Evolutionary conservation across 2,113 vertebrate species (phyloP).

Genomic region (Dermatemys mawii): DNA sequence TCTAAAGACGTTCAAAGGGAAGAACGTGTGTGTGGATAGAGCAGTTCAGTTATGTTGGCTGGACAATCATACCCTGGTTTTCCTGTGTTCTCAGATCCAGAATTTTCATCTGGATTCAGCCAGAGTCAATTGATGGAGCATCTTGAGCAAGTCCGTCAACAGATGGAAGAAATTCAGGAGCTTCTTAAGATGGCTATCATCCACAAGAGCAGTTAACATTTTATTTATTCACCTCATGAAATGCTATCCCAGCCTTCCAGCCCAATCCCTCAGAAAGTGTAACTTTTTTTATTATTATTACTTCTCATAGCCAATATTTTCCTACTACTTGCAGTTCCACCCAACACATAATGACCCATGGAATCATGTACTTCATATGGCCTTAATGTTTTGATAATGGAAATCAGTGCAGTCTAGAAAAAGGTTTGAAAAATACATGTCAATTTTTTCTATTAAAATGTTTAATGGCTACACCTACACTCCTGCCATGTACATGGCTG

Average conservation of each 20-base stretch:
- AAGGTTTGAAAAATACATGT: not conserved
- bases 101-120: constrained; percentile 66
- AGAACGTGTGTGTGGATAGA: not conserved
- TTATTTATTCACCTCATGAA: constrained; percentile 6
- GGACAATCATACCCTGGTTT: not conserved
- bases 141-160: constrained; percentile 67
- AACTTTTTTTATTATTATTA: not conserved
- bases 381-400: not conserved
- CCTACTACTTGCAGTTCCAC: not conserved
- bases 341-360: too few relatives aligned
- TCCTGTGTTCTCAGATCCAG: constrained; percentile 63
- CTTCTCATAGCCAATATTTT: not conserved
- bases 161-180: constrained; percentile 75
- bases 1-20: not conserved
- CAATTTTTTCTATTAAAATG: not conserved
- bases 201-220: constrained; percentile 35
- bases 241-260: not conserved
- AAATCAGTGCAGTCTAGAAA: not conserved
- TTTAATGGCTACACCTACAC: not conserved
- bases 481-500: not conserved
- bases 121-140: constrained; percentile 57
- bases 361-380: not conserved
- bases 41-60: not conserved
- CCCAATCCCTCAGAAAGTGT: not conserved
- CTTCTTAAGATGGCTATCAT: constrained; percentile 65